Evolutionary conservation across 2,888 invertebrate genomes (phyloP), one percentile per base, ranked within the genome.

Genomic region (Apoderus coryli): DNA sequence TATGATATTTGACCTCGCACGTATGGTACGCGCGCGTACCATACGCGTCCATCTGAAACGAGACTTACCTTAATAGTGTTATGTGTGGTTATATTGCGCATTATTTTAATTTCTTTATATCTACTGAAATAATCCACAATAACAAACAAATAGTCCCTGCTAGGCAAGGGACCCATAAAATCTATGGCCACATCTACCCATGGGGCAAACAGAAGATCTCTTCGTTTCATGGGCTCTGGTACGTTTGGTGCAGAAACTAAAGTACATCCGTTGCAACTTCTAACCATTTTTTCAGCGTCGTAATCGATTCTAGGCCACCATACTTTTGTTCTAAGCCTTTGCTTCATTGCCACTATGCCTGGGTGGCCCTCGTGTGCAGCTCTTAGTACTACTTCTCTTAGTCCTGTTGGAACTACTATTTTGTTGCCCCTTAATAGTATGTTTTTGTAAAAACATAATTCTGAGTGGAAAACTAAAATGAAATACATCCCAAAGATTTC

Each of bases 111-210:
- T 19, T 19, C 19, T 19, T 19, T 19, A 9, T 19, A 19, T n/a
- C 19, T 19, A 19, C 19, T 19, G 9, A 28, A 32, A 19, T 32
- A 12, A n/a, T n/a, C n/a, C n/a, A n/a, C n/a, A n/a, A n/a, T n/a
- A n/a, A n/a, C n/a, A n/a, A n/a, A n/a, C n/a, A n/a, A n/a, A n/a
- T n/a, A 19, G 19, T 19, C 19, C n/a, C 19, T n/a, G 9, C n/a
- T 19, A 7, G 19, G 6, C 19, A 19, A 19, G 6, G 19, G 19
- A 9, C 6, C 19, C 19, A 19, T 19, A 19, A 19, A 19, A 19
- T 19, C 19, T 19, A 19, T n/a, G 9, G 19, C 19, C 19, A 19
- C 19, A 9, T 19, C 19, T 19, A 19, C n/a, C 19, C 19, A 19
- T 7, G 19, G 19, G 7, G 7, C 19, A 19, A 7, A 7, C 6